Conservation (phyloP, 2,888 invertebrate species). For the Drosophila rellima region DNA sequence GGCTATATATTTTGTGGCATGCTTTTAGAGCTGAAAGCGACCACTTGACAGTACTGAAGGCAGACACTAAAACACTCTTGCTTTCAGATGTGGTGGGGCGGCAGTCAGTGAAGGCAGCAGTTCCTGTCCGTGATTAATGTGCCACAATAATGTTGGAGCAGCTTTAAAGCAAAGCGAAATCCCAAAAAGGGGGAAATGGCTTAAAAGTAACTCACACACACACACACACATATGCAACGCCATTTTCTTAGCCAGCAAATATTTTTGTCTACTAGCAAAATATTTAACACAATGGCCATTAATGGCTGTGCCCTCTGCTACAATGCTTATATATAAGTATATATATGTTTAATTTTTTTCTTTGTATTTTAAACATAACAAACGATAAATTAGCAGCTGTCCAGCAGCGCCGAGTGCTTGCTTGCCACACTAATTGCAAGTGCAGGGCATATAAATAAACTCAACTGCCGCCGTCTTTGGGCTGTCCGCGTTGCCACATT, state of each 20-base stretch:
- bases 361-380: slow-evolving; percentile 73
- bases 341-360: slow-evolving; percentile 26
- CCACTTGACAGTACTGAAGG: slow-evolving; percentile 61
- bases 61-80: slow-evolving; percentile 72
- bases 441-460: slow-evolving; percentile 65
- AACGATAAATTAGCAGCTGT: slow-evolving; percentile 72
- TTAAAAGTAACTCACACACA: slow-evolving; percentile 63
- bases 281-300: slow-evolving; percentile 74
- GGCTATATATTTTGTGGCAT: slow-evolving; percentile 50
- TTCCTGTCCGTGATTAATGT: slow-evolving; percentile 76
- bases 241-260: slow-evolving; percentile 71
- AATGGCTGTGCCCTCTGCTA: slow-evolving; percentile 62
- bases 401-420: slow-evolving; percentile 64
- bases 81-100: slow-evolving; percentile 57
- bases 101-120: slow-evolving; percentile 26
- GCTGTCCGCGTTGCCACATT: slow-evolving; percentile 6
- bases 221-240: slow-evolving; percentile 28
- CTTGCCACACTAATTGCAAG: slow-evolving; percentile 71
- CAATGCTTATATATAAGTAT: slow-evolving; percentile 40
- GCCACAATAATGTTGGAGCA: slow-evolving; percentile 72
- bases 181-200: slow-evolving; percentile 58
- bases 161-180: slow-evolving; percentile 65
- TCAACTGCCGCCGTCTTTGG: slow-evolving; percentile 34
- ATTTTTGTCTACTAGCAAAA: slow-evolving; percentile 73
- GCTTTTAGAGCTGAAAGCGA: slow-evolving; percentile 58